A percentile compares a stretch with the other conserved stretches of the same genome.
These are phyloP conservation scores for Pipistrellus pipistrellus DNA, from an alignment of 2,797 vertebrate genomes.

Conservation along the genomic window DNA sequence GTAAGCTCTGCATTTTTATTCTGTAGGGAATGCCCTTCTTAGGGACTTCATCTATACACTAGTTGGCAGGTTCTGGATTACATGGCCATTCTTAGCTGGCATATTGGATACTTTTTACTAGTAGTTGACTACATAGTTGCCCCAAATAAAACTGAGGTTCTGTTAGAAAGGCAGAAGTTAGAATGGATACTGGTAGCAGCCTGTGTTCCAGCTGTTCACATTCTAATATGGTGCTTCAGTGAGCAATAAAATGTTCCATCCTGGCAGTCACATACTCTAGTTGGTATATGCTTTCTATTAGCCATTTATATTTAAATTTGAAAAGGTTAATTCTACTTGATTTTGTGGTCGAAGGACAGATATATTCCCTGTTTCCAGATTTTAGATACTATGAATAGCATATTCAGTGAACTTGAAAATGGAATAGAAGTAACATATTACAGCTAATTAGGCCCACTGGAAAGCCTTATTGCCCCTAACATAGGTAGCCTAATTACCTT, in stretches of 20 bases:
- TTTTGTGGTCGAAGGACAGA: slow-evolving; percentile 70
- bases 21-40: background rate
- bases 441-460: slow-evolving; percentile 59
- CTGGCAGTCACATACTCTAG: background rate
- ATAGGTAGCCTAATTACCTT: slow-evolving; percentile 34
- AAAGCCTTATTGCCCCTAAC: slow-evolving; percentile 27
- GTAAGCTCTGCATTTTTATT: background rate
- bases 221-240: background rate
- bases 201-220: background rate
- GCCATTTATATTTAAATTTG: slow-evolving; percentile 66
- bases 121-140: background rate
- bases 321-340: slow-evolving; percentile 77
- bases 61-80: background rate
- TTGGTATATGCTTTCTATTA: slow-evolving; percentile 43
- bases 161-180: background rate
- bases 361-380: slow-evolving; percentile 58
- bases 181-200: background rate
- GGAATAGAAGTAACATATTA: slow-evolving; percentile 54
- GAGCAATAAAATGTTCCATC: slow-evolving; percentile 55
- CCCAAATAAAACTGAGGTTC: background rate
- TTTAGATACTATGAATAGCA: background rate
- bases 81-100: background rate
- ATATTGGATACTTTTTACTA: background rate
- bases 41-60: background rate
- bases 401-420: slow-evolving; percentile 64